Evolutionary conservation across 2,888 invertebrate species (phyloP), one percentile per base, ranked within the genome.

Genomic region (Luffia ferchaultella): DNA sequence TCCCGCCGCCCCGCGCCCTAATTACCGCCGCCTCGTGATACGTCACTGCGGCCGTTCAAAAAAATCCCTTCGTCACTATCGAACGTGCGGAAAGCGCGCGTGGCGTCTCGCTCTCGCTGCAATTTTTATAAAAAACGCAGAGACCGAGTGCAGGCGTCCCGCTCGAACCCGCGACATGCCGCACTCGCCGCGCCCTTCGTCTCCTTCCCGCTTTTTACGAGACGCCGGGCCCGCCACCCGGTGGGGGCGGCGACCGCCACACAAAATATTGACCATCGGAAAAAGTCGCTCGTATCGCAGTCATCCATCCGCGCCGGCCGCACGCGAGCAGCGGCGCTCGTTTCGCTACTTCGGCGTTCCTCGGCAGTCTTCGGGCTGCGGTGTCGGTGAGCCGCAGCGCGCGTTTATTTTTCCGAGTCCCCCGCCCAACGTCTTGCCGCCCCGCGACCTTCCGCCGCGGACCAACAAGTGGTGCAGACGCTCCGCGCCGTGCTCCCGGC

Each of bases 231-330:
- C 77, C 76, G 60, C 67, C 65, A 72, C 77, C 76, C 75, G 76
- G 70, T 80, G 62, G 78, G 73, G 79, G 82, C 77, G 80, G 78
- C 76, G 76, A 80, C 78, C 78, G 73, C 78, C 80, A 83, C 83
- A 80, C 83, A 79, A 85, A 85, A 85, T 85, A 85, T 85, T 85
- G 85, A 85, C 84, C 85, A 85, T 84, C 79, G 84, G 83, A 85
- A 84, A 84, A 84, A 84, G 82, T 82, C 82, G 79, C 78, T 78
- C 83, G 82, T 80, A 84, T 83, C 84, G 79, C 82, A 83, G 80
- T 79, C 84, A 84, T 84, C 85, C 84, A 84, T 84, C 80, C 82
- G 77, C 80, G 82, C 78, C 66, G 79, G 78, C 79, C 77, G 75
- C 73, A 67, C 74, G 76, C 62, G 74, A 73, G 74, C 68, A 76